Conservation (phyloP, 1,140 invertebrate species). For the honey bee (Apis mellifera) region DNA sequence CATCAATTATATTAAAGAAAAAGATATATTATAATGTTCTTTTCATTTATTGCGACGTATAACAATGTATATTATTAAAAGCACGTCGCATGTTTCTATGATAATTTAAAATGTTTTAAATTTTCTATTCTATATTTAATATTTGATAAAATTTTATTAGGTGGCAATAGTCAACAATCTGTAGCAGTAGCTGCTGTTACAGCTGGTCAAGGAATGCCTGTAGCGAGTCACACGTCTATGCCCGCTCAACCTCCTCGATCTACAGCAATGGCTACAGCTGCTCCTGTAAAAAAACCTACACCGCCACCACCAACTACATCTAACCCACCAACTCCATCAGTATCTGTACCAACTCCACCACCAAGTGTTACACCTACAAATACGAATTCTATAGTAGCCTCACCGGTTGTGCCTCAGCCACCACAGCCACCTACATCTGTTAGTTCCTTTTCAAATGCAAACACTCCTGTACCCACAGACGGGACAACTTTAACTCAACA, state of each 20-base stretch:
- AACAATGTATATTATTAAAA: background rate
- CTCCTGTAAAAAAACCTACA: conserved; percentile 77
- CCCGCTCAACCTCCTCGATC: conserved; percentile 80
- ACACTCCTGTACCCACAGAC: conserved; percentile 67
- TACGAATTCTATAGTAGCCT: conserved; percentile 73
- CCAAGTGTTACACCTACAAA: conserved; percentile 77
- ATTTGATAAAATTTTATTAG: conserved; percentile 61
- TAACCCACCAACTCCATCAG: conserved; percentile 70
- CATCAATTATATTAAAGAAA: background rate
- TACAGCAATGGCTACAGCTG: conserved; percentile 77
- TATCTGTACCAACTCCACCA: conserved; percentile 76
- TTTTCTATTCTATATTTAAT: background rate
- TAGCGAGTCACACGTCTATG: conserved; percentile 79
- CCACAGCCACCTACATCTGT: conserved; percentile 72
- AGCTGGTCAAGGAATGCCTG: conserved; percentile 67
- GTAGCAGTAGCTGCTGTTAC: conserved; percentile 69
- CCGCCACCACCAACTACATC: conserved; percentile 68
- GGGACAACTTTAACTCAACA: conserved; percentile 68
- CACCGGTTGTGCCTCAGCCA: conserved; percentile 74
- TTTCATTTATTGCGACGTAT: conserved; percentile 4
- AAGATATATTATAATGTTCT: background rate
- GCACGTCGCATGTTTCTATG: conserved; percentile 4
- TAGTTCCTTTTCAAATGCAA: conserved; percentile 74
- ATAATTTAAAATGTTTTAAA: background rate
- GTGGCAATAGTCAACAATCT: conserved; percentile 66